phyloP scores from a whole-genome alignment of 2,113 vertebrate genomes.

The Dascyllus trimaculatus region DNA sequence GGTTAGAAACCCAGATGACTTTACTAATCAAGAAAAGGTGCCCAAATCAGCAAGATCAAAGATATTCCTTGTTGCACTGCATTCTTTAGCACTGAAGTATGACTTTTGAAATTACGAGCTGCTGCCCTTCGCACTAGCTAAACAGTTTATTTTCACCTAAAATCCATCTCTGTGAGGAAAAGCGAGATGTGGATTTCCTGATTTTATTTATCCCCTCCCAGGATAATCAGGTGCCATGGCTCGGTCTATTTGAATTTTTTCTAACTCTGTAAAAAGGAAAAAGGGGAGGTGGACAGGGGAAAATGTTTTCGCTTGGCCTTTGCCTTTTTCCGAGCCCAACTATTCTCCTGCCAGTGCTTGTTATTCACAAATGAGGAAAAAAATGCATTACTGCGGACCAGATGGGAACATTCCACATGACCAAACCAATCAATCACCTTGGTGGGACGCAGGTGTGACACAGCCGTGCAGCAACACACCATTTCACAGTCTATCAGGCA shows the following conservation, averaged over 20 bases:
- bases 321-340: slow-evolving; percentile 84
- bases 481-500: slow-evolving; percentile 99
- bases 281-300: slow-evolving; percentile 68
- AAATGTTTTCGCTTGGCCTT: slow-evolving; percentile 87
- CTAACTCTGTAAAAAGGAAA: slow-evolving; percentile 64
- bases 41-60: slow-evolving; percentile 58
- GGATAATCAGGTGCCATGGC: slow-evolving; percentile 72
- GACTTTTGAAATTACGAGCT: slow-evolving; percentile 48
- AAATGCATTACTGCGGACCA: slow-evolving; percentile 97
- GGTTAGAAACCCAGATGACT: slow-evolving; percentile 28
- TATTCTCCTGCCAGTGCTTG: slow-evolving; percentile 87
- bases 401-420: slow-evolving; percentile 99
- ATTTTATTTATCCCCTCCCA: slow-evolving; percentile 69
- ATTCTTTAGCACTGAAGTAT: slow-evolving; percentile 35
- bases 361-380: slow-evolving; percentile 85
- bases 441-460: slow-evolving; percentile 99
- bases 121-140: slow-evolving; percentile 26
- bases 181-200: slow-evolving; percentile 63
- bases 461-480: slow-evolving; percentile 99
- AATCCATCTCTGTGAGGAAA: slow-evolving; percentile 42
- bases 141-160: slow-evolving; percentile 46
- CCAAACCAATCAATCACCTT: slow-evolving; percentile 99
- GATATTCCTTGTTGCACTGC: slow-evolving; percentile 39
- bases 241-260: slow-evolving; percentile 73
- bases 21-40: slow-evolving; percentile 44